phyloP scores from a whole-genome alignment of 1,140 invertebrate genomes.

The Lamellibrachia luymesi region DNA sequence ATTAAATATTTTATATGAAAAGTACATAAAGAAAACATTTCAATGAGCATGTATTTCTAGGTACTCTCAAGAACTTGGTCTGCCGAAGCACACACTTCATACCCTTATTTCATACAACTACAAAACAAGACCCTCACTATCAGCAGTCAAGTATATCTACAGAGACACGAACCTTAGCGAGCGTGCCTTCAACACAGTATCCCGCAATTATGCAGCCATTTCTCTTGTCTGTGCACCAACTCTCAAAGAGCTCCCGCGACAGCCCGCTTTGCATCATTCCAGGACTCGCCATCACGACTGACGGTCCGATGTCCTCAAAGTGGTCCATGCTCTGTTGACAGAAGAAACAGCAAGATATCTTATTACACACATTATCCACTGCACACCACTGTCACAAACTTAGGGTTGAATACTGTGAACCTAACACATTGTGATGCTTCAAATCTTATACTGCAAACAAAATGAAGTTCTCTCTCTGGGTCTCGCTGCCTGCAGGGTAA shows the following conservation, averaged over 20 bases:
- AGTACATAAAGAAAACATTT: no score
- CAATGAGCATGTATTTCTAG: neutral
- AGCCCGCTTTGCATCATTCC: conserved; percentile 99
- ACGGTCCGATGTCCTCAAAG: conserved; percentile 98
- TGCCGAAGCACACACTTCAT: neutral
- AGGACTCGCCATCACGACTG: conserved; percentile 97
- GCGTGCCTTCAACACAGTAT: conserved; percentile 98
- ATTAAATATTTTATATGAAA: no score
- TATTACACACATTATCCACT: neutral
- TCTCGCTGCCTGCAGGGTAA: no score
- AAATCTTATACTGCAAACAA: no score
- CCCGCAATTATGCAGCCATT: conserved; percentile 98
- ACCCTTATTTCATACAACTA: neutral
- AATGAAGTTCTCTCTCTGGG: no score
- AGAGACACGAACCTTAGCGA: conserved; percentile 73
- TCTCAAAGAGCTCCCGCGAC: conserved; percentile 95
- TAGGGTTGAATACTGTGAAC: no score
- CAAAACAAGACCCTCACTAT: neutral
- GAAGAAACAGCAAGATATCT: neutral
- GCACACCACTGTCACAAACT: no score
- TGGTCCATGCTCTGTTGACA: conserved; percentile 87
- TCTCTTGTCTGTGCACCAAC: conserved; percentile 96
- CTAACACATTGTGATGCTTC: no score
- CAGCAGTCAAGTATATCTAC: neutral
- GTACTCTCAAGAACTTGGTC: neutral